Evolutionary conservation across 2,888 invertebrate species (phyloP), one percentile per base, ranked within the genome.

Genomic region (Cephus pulcher): DNA sequence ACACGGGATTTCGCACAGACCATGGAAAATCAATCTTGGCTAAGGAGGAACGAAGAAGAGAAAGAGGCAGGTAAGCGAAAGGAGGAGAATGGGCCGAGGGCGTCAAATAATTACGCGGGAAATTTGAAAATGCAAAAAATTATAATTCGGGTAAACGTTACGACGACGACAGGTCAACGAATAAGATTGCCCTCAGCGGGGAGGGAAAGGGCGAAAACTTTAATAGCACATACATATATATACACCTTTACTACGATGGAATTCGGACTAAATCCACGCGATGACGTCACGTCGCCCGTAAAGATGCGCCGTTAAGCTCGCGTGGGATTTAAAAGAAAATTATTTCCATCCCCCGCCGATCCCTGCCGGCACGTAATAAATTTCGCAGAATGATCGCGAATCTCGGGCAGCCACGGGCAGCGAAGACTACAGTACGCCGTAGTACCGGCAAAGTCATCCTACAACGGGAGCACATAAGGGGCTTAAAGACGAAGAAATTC

Each of bases 251-350:
- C 9, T 9, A 9, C 1, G 0, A 9, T 2, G 40, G 2, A 15
- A 56, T 23, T 56, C 23, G 2, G 9, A 56, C 56, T 56, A 2
- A 23, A 56, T 23, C 0, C 23, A 23, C 23, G 23, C 23, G 1
- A 15, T 40, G 77, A 73, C 84, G 81, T 80, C 79, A 77, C 80
- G 80, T 83, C 80, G 82, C 80, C 81, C 80, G 82, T 80, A 68
- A 80, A 79, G 81, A 80, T 23, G 82, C 75, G 78, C 82, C 76
- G 79, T 81, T 81, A 78, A 79, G 78, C 79, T 56, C 68, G 71
- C 77, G 75, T 74, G 56, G 78, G 75, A 80, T 79, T 80, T 79
- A 34, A 73, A 80, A 75, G 75, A 76, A 78, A 77, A 76, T 73
- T 73, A 69, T 40, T 34, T 73, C 37, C 75, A 69, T 73, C 37